Evolutionary conservation across 2,113 vertebrate genomes (phyloP).

Genomic region (Phylloscopus whistleri): DNA sequence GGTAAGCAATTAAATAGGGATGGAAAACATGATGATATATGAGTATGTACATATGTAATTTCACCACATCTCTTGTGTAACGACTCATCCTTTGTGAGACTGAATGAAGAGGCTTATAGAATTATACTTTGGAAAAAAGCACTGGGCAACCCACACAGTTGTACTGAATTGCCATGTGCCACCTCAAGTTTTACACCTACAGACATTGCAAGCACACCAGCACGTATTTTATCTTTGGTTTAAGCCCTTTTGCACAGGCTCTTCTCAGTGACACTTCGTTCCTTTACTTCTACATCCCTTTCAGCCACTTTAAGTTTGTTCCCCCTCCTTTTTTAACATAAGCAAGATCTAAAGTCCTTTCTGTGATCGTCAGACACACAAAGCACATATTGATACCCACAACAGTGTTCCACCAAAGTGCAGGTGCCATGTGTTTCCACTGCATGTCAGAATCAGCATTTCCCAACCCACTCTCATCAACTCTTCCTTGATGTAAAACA

Average conservation of each 20-base stretch:
- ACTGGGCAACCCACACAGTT: not conserved
- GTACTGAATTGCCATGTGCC: not conserved
- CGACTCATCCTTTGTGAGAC: not conserved
- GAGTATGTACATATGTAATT: not conserved
- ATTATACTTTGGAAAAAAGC: not conserved
- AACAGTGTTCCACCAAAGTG: not conserved
- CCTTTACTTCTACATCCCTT: not conserved
- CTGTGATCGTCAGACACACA: not conserved
- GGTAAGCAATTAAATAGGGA: not conserved
- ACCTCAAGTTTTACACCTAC: not conserved
- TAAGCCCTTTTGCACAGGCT: not conserved
- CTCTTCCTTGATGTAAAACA: not conserved
- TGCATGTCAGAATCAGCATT: not conserved
- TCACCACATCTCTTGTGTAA: not conserved
- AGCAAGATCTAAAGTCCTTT: not conserved
- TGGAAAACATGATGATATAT: slow-evolving; percentile 34
- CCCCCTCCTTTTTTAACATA: not conserved
- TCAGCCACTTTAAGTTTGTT: not conserved
- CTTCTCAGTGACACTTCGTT: not conserved
- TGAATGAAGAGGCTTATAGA: not conserved
- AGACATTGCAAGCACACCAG: not conserved
- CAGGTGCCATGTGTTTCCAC: not conserved
- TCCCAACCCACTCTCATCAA: not conserved
- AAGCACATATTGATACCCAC: not conserved
- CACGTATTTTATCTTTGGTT: rapidly evolving